These are phyloP conservation scores for Tenthredo scrophulariae DNA, from an alignment of 2,888 invertebrate species.

Conservation along the genomic window DNA sequence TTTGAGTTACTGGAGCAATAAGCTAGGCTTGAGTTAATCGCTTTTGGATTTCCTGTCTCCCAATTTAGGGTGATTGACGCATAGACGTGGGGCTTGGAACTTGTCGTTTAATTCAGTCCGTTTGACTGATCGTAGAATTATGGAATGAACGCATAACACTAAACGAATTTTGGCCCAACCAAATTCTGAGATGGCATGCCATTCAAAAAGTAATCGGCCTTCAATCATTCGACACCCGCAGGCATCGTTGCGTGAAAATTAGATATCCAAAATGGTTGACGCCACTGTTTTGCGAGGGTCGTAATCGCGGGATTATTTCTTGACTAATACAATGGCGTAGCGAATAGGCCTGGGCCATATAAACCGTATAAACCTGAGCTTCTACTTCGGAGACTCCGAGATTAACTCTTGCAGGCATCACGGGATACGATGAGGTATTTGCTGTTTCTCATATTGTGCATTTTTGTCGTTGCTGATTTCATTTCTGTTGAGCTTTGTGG, in stretches of 20 bases:
- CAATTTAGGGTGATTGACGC: constrained; percentile 17
- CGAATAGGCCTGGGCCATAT: constrained; percentile 22
- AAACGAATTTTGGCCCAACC: not conserved
- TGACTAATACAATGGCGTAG: constrained; percentile 27
- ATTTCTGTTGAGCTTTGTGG: not conserved
- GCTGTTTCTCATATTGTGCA: constrained; percentile 21
- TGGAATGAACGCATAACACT: not conserved
- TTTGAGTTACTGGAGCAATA: not conserved
- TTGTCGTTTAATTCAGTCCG: not conserved
- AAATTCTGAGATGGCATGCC: not conserved
- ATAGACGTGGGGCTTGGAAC: constrained; percentile 4
- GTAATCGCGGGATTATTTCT: constrained; percentile 41
- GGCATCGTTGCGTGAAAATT: constrained; percentile 6
- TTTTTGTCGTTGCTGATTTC: not conserved
- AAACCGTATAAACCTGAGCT: constrained; percentile 18
- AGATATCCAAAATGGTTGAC: constrained; percentile 17
- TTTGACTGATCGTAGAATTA: not conserved
- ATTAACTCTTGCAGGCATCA: not conserved
- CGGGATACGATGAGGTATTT: constrained; percentile 8
- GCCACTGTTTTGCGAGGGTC: constrained; percentile 32
- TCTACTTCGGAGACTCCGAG: constrained; percentile 31
- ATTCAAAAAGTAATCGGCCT: constrained; percentile 5
- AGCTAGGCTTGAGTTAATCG: constrained; percentile 10
- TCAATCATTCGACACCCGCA: not conserved
- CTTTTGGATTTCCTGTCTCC: not conserved